A percentile compares a stretch with the other conserved stretches of the same genome.
Conservation (phyloP, 2,113 vertebrate species). For the Mirza zaza region DNA sequence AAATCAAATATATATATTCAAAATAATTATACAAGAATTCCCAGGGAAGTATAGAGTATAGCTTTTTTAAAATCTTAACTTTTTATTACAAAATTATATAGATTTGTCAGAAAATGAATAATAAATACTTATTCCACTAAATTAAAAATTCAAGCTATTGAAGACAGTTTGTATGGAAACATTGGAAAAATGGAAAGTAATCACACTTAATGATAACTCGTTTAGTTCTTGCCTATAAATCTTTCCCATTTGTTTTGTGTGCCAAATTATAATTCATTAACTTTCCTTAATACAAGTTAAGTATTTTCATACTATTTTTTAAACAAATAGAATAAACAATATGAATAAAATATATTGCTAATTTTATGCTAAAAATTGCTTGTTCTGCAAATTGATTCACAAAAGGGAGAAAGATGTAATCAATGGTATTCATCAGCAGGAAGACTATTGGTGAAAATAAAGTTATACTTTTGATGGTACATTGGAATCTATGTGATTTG, state of each 20-base stretch:
- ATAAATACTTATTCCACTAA: neutral
- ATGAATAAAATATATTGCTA: neutral
- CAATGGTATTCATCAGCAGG: neutral
- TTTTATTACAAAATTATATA: neutral
- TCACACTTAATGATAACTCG: neutral
- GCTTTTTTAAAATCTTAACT: neutral
- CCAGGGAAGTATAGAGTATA: neutral
- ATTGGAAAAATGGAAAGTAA: neutral
- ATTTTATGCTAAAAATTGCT: neutral
- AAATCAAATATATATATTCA: neutral
- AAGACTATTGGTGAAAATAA: constrained; percentile 46
- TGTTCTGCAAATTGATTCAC: neutral
- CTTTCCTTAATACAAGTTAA: neutral
- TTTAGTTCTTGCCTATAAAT: neutral
- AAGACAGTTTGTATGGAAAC: neutral
- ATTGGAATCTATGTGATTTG: constrained; percentile 49
- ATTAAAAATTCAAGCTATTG: neutral
- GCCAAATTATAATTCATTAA: neutral
- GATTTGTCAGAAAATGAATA: neutral
- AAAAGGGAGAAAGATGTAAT: neutral
- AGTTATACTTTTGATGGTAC: constrained; percentile 40
- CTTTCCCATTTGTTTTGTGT: neutral
- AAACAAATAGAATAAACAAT: neutral
- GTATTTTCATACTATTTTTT: no score
- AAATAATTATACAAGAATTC: neutral